Base-by-base conservation (phyloP, 2,888 invertebrate species). In the Copidosoma aretas region DNA sequence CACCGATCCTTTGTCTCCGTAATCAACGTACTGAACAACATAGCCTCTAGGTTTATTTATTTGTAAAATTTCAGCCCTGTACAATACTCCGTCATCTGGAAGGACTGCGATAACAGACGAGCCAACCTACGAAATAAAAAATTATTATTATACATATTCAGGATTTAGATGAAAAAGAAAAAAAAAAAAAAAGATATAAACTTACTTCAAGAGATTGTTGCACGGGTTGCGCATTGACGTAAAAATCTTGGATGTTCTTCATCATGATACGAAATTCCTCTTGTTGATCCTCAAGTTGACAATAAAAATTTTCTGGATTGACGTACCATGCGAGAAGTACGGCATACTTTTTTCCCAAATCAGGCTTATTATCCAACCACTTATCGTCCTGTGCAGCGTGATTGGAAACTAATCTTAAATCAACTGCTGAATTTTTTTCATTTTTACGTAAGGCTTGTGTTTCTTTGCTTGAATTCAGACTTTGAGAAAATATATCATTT, bases 281-380 rank as follows among this genome's bases (percentile, higher is more conserved):
- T 5, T 75, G 70, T 10, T 77, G 71, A 0, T 86, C 85, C 58
- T 87, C 78, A 21, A 87, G 83, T 75, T 90, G 90, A 0, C 89
- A 88, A 82, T 89, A 92, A 82, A 93, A 93, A 75, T 89, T 88
- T 71, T 88, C 87, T 0, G 93, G 93, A 71, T 90, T 90, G 64
- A 90, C 88, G 78, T 92, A 91, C 93, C 93, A 93, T 1, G 90
- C 89, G 51, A 93, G 86, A 1, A 87, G 85, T 0, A 91, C 86
- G 67, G 89, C 87, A 63, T 88, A 87, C 62, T 86, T 87, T 0
- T 84, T 83, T 19, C 88, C 88, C 0, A 85, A 79, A 22, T 87
- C 85, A 3, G 90, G 81, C 0, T 83, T 76, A 0, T 85, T 84
- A 5, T 86, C 84, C 0, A 74, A 64, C 83, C 88, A 90, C 0